These are phyloP conservation scores for Xiphias gladius DNA, from an alignment of 2,113 vertebrate species.

Conservation along the genomic window DNA sequence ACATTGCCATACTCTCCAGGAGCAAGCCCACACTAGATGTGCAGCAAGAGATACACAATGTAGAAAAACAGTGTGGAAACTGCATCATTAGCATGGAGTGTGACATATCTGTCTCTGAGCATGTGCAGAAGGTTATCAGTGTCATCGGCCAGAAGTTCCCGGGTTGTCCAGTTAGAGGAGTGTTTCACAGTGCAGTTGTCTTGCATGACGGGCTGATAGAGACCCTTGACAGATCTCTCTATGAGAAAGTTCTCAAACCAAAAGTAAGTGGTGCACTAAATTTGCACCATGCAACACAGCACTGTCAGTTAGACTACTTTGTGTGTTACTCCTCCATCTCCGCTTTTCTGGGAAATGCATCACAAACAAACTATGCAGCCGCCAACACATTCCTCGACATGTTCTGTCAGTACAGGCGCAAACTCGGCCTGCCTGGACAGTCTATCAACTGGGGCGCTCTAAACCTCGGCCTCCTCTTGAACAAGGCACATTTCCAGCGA, in stretches of 20 bases:
- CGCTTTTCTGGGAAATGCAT: conserved; percentile 88
- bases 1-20: conserved; percentile 86
- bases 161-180: conserved; percentile 84
- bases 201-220: conserved; percentile 86
- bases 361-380: conserved; percentile 89
- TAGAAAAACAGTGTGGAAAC: conserved; percentile 78
- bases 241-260: conserved; percentile 88
- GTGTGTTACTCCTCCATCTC: conserved; percentile 90
- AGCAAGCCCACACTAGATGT: conserved; percentile 78
- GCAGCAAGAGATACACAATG: conserved; percentile 78
- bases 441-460: conserved; percentile 91
- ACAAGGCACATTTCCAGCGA: conserved; percentile 82
- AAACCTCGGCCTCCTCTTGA: conserved; percentile 86
- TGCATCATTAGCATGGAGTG: conserved; percentile 81
- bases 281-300: conserved; percentile 85
- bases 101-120: conserved; percentile 77
- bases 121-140: conserved; percentile 79
- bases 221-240: conserved; percentile 82
- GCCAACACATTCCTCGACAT: conserved; percentile 90
- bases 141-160: conserved; percentile 76
- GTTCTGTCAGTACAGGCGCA: conserved; percentile 89
- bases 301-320: conserved; percentile 88
- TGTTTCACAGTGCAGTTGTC: conserved; percentile 91
- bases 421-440: conserved; percentile 86
- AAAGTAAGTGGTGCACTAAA: conserved; percentile 90